Percentiles rank a stretch among this genome's conserved stretches.
Conservation (phyloP, 2,888 invertebrate genomes). For the Limnephilus rhombicus region DNA sequence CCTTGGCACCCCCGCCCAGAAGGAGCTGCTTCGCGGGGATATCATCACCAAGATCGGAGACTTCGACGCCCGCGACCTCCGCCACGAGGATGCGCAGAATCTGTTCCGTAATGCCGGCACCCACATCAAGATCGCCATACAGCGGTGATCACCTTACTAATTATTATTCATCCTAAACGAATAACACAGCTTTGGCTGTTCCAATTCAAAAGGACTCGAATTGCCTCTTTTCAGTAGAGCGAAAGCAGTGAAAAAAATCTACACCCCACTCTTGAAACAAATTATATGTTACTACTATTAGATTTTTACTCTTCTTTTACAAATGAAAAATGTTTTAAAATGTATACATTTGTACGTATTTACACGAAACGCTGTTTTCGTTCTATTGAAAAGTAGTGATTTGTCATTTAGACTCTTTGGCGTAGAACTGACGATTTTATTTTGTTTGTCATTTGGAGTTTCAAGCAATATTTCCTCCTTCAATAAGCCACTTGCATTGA, state of each 20-base stretch:
- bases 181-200: no score
- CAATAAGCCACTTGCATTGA: no score
- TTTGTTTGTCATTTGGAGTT: no score
- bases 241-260: background rate
- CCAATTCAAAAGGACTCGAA: background rate
- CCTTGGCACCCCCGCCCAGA: constrained; percentile 90
- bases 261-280: background rate
- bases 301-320: background rate
- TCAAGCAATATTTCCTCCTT: no score
- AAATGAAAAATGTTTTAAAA: background rate
- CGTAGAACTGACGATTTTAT: no score
- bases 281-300: background rate
- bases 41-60: constrained; percentile 93
- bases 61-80: constrained; percentile 90
- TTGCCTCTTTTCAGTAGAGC: background rate
- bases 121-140: constrained; percentile 88
- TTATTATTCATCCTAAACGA: background rate
- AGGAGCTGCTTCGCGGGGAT: constrained; percentile 92
- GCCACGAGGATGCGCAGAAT: constrained; percentile 94
- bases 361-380: background rate
- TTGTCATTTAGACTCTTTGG: no score
- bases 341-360: background rate
- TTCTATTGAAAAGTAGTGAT: background rate
- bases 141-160: constrained; percentile 79
- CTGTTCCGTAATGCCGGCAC: constrained; percentile 90